Evolutionary conservation across 1,140 invertebrate genomes (phyloP).

Genomic region (Trichoplusia ni): DNA sequence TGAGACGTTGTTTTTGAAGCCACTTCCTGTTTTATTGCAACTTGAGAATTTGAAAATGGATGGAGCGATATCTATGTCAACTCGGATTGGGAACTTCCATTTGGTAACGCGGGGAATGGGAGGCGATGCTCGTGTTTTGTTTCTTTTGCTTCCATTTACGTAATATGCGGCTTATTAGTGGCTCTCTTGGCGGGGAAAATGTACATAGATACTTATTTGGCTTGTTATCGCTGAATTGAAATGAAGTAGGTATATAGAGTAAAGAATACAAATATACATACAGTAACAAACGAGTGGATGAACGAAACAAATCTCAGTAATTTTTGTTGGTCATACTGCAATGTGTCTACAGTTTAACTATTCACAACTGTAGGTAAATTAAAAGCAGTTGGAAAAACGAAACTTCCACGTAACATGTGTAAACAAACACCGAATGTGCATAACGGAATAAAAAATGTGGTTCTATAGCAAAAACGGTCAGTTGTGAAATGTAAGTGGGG

Average conservation of each 20-base stretch:
- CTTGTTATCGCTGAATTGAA: background rate
- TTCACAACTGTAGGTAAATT: too few species aligned
- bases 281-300: too few species aligned
- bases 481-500: slow-evolving; percentile 47
- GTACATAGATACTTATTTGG: background rate
- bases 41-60: slow-evolving; percentile 28
- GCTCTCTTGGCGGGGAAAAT: background rate
- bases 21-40: slow-evolving; percentile 33
- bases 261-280: too few species aligned
- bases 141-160: background rate
- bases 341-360: too few species aligned
- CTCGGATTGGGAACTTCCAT: slow-evolving; percentile 10
- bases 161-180: background rate
- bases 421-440: background rate
- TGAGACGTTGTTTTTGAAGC: slow-evolving; percentile 41
- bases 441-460: slow-evolving; percentile 30
- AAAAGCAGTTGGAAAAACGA: background rate
- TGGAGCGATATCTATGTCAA: slow-evolving; percentile 21
- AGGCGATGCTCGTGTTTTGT: background rate
- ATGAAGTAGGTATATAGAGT: too few species aligned
- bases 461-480: slow-evolving; percentile 49
- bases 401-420: background rate
- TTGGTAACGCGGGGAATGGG: slow-evolving; percentile 9
- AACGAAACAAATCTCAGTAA: too few species aligned
- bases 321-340: too few species aligned